These are phyloP conservation scores for Gobio gobio DNA, from an alignment of 2,113 vertebrate species.

Conservation along the genomic window DNA sequence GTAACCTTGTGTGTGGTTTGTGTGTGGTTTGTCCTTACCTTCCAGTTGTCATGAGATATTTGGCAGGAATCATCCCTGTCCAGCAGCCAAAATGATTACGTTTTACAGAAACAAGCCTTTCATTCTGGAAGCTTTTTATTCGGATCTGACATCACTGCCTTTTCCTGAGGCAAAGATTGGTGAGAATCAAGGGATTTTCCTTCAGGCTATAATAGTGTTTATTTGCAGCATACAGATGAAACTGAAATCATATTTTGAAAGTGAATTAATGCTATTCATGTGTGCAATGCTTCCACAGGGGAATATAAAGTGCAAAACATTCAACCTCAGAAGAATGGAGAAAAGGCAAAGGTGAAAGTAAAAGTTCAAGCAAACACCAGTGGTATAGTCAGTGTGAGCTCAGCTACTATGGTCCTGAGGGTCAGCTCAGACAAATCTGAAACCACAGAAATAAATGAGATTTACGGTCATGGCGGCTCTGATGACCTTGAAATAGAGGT, in stretches of 20 bases:
- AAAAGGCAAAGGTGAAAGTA: slow-evolving; percentile 80
- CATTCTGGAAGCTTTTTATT: slow-evolving; percentile 83
- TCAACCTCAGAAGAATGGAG: slow-evolving; percentile 79
- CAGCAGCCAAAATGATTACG: slow-evolving; percentile 83
- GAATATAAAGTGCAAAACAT: slow-evolving; percentile 82
- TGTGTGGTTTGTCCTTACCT: neutral
- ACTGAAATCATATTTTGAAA: neutral
- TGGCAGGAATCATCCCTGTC: slow-evolving; percentile 76
- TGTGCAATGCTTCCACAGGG: slow-evolving; percentile 63
- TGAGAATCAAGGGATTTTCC: slow-evolving; percentile 59
- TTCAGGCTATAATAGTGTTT: neutral
- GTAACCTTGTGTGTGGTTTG: slow-evolving; percentile 1
- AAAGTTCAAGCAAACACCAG: slow-evolving; percentile 81
- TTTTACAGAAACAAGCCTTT: slow-evolving; percentile 81
- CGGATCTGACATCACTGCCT: slow-evolving; percentile 75
- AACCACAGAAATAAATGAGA: slow-evolving; percentile 63
- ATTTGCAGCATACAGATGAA: neutral
- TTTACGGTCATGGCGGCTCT: slow-evolving; percentile 61
- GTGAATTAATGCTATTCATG: neutral
- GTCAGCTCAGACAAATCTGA: slow-evolving; percentile 72
- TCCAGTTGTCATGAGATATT: slow-evolving; percentile 76
- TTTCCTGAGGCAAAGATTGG: slow-evolving; percentile 84
- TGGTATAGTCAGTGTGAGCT: slow-evolving; percentile 81
- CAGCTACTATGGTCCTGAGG: slow-evolving; percentile 80
- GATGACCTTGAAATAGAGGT: slow-evolving; percentile 72